phyloP scores from a whole-genome alignment of 2,113 vertebrate species.

The Trichomycterus rosablanca region DNA sequence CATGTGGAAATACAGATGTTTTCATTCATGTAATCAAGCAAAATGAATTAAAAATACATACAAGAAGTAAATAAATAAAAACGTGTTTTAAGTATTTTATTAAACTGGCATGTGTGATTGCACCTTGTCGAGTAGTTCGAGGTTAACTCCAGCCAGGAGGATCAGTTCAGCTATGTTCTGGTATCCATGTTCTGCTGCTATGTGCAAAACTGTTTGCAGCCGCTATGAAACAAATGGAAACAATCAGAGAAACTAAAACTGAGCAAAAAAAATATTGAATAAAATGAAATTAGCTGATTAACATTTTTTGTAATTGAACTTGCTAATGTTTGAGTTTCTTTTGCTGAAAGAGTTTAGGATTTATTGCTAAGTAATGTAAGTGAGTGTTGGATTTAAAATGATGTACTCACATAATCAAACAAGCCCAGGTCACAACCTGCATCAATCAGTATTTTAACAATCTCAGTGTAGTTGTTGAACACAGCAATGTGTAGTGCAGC shows the following conservation, averaged over 20 bases:
- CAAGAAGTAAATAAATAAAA: too few relatives aligned
- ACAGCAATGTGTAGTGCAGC: conserved; percentile 72
- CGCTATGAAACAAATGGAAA: conserved; percentile 61
- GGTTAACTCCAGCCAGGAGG: conserved; percentile 75
- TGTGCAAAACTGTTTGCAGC: conserved; percentile 80
- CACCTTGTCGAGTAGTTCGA: conserved; percentile 82
- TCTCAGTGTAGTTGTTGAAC: conserved; percentile 68
- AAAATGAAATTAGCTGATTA: background rate
- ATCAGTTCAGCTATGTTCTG: conserved; percentile 83
- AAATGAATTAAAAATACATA: too few relatives aligned
- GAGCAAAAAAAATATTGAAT: background rate
- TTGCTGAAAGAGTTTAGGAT: too few relatives aligned
- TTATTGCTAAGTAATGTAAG: too few relatives aligned
- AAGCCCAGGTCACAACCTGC: conserved; percentile 74
- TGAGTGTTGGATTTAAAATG: background rate
- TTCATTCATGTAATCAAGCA: too few relatives aligned
- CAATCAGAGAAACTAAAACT: background rate
- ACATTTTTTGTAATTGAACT: too few relatives aligned
- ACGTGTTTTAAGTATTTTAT: too few relatives aligned
- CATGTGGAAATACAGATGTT: conserved; percentile 11
- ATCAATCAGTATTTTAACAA: conserved; percentile 74
- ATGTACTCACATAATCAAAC: conserved; percentile 72
- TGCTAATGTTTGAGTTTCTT: too few relatives aligned
- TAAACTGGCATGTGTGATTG: background rate
- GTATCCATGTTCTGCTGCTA: conserved; percentile 74